Conservation (phyloP, 2,797 vertebrate species). For the Falco concolor region DNA sequence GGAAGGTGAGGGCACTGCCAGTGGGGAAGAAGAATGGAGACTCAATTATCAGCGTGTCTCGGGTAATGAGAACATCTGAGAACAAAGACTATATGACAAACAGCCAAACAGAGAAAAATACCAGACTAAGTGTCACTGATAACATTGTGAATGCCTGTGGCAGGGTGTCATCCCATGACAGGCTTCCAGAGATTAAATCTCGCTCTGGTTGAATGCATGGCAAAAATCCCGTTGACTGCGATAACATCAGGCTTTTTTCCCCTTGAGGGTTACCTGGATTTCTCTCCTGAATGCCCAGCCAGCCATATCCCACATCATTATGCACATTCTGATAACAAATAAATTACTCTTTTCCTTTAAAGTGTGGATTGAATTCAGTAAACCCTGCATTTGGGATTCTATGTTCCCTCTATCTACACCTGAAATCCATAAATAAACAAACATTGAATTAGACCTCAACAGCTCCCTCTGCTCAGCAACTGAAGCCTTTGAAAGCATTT, state of each 20-base stretch:
- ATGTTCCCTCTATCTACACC: neutral
- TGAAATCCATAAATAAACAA: constrained; percentile 39
- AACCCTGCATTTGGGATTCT: neutral
- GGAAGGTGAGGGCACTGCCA: neutral
- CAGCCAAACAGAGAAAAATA: neutral
- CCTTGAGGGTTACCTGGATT: neutral
- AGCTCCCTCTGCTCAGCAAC: neutral
- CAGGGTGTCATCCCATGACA: neutral
- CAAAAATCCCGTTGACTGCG: neutral
- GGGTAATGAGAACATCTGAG: neutral
- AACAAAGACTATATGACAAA: neutral
- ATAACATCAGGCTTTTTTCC: neutral
- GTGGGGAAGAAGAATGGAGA: neutral
- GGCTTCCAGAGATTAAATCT: neutral
- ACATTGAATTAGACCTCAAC: neutral
- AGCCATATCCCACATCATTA: neutral
- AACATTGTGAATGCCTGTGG: neutral
- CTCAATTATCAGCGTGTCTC: neutral
- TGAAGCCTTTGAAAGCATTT: neutral
- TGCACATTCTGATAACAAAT: neutral
- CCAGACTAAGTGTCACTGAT: neutral
- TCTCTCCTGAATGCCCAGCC: neutral
- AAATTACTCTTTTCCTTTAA: neutral
- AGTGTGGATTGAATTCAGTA: neutral
- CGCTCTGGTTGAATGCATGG: neutral